Evolutionary conservation across 2,888 invertebrate genomes (phyloP), one percentile per base, ranked within the genome.

Genomic region (Lepas anatifera): DNA sequence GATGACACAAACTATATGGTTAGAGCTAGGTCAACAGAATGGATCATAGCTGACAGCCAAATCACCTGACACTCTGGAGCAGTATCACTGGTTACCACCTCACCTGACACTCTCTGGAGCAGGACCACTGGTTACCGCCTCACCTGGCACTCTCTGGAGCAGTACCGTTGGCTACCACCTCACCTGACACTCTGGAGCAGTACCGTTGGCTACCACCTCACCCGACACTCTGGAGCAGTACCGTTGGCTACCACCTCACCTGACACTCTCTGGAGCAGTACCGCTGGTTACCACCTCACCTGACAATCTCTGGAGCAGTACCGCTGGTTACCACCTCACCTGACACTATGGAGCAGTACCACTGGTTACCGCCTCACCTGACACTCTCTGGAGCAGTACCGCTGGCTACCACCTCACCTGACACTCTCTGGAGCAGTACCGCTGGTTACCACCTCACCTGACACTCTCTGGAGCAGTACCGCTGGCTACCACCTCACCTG

Each of bases 121-220:
- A 95, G 81, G 95, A 95, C 93, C 94, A 95, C 82, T 92, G 92
- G 81, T 90, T 91, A 74, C 89, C 90, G 80, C 93, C n/a, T n/a
- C n/a, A n/a, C n/a, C n/a, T n/a, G n/a, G n/a, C n/a, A n/a, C n/a
- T n/a, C 11, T 41, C 4, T 1, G 41, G 3, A 41, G 41, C 41
- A 41, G n/a, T 50, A 50, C 16, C 48, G 11, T 25, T 13, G 25
- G 48, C 7, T 2, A 6, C 18, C 48, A 3, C 43, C 43, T 6
- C 16, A 94, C 94, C 88, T 95, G 95, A 80, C 95, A 95, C 89
- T 70, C 92, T 85, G 78, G 92, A 92, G 84, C 95, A 95, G 81
- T 95, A 95, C 93, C 94, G 94, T 82, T 92, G 92, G 81, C 90
- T 91, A 74, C 89, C 90, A 80, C 93, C n/a, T n/a, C n/a, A n/a